Conservation (phyloP, 2,113 vertebrate genomes). For the Caloenas nicobarica region DNA sequence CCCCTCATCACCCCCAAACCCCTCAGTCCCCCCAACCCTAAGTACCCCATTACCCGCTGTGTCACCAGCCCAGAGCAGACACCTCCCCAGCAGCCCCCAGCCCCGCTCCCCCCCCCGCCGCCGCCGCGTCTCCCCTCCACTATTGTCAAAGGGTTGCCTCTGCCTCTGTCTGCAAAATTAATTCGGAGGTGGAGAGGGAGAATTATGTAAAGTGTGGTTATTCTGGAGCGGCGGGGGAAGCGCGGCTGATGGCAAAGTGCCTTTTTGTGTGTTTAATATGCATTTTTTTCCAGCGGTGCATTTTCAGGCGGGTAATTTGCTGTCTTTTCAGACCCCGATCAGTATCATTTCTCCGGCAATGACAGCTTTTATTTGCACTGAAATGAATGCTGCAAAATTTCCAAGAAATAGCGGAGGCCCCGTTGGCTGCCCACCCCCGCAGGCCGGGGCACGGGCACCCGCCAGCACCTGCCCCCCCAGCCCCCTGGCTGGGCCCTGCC, state of each 20-base stretch:
- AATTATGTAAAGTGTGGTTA: conserved; percentile 79
- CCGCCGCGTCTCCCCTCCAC: not conserved
- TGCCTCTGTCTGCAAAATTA: conserved; percentile 69
- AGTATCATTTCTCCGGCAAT: conserved; percentile 83
- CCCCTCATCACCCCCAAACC: rapidly evolving
- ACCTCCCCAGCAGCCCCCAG: not conserved
- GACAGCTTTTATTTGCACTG: conserved; percentile 84
- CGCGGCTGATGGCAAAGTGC: conserved; percentile 75
- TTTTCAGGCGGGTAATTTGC: conserved; percentile 83
- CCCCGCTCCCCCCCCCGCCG: not conserved
- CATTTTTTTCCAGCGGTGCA: conserved; percentile 75
- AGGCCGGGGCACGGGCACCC: not conserved
- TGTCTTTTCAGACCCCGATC: conserved; percentile 84
- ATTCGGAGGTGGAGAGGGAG: conserved; percentile 75
- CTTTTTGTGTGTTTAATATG: conserved; percentile 84
- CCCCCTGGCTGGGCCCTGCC: not conserved
- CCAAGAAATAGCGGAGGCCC: conserved; percentile 80
- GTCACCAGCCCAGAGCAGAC: not conserved
- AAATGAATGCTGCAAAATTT: conserved; percentile 82
- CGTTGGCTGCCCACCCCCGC: conserved; percentile 67
- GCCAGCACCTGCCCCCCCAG: not conserved
- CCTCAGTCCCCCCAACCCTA: not conserved
- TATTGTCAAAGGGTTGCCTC: conserved; percentile 67
- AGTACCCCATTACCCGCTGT: rapidly evolving
- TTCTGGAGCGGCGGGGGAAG: conserved; percentile 68